Base-by-base conservation (phyloP, 2,797 vertebrate genomes). In the Smutsia temminckii region DNA sequence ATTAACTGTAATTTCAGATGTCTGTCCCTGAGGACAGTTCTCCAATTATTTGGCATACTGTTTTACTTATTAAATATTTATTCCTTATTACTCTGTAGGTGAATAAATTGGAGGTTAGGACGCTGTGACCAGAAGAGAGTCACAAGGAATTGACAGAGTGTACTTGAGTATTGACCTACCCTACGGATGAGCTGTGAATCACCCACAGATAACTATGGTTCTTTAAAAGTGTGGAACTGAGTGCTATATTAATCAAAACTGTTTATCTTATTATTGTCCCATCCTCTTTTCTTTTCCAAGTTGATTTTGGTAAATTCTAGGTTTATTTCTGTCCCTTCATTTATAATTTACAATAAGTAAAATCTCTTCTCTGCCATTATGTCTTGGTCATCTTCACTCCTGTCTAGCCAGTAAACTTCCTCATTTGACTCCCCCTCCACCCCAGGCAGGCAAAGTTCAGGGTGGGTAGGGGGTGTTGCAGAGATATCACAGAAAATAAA, bases 261-360 rank as follows among this genome's bases (percentile, higher is more conserved):
- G 1, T 90, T 64, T 85, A 53, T 69, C 17, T 87, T 88, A 55
- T 32, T 85, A 29, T 49, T 83, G 5, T 29, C 10, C 11, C 27
- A 32, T 63, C 25, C 23, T 63, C 10, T 34, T 57, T 49, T 72
- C 17, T 46, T 92, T 34, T 61, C 12, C 32, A 86, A 40, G 14
- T 53, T 57, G 21, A 53, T 53, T 94, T 18, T 57, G 16, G n/a
- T 69, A 66, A 69, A 53, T 74, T 84, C 16, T 85, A 14, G 51
- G 13, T 34, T 85, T 81, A 71, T 32, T 87, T 89, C 57, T 90
- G 40, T 55, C 32, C 87, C 20, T 79, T 84, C 20, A 66, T 71
- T 92, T 53, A 71, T 64, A 61, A 66, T 71, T 92, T 53, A 71
- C 59, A 61, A 71, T 83, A 63, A 61, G 23, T 86, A 84, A 93